phyloP scores from a whole-genome alignment of 1,140 invertebrate genomes.

The Ceratosolen solmsi region DNA sequence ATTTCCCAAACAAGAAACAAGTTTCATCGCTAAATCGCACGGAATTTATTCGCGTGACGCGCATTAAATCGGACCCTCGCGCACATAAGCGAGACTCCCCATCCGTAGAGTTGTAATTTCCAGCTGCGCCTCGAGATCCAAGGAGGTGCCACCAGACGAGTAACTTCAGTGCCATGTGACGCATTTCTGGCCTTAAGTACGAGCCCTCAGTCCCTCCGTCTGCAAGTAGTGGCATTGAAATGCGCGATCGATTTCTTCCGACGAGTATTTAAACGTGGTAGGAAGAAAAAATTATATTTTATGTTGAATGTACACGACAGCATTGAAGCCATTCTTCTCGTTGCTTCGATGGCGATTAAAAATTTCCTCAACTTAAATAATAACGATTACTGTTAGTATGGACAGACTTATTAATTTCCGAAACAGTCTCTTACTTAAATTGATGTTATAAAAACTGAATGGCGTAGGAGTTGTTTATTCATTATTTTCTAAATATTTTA shows the following conservation, averaged over 20 bases:
- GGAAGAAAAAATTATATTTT: too few relatives aligned
- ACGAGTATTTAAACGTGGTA: too few relatives aligned
- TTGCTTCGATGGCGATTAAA: too few relatives aligned
- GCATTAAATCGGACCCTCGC: conserved; percentile 21
- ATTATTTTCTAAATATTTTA: too few relatives aligned
- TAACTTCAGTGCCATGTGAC: background rate
- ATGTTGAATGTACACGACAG: too few relatives aligned
- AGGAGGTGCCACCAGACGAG: background rate
- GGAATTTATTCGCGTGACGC: background rate
- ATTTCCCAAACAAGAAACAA: conserved; percentile 20
- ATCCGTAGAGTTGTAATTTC: conserved; percentile 26
- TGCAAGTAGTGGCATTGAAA: background rate
- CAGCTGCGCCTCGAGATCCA: background rate
- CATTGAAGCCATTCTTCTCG: too few relatives aligned
- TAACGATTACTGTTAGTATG: too few relatives aligned
- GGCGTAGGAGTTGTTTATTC: too few relatives aligned
- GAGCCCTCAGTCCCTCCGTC: background rate
- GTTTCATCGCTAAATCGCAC: background rate
- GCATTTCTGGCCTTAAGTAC: background rate
- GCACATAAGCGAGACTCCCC: background rate
- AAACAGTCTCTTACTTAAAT: too few relatives aligned
- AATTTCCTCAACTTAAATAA: too few relatives aligned
- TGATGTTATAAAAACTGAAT: too few relatives aligned
- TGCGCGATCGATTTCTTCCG: background rate
- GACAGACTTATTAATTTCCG: too few relatives aligned